Evolutionary conservation across 1,140 invertebrate species (phyloP).

Genomic region (Drosophila gunungcola): DNA sequence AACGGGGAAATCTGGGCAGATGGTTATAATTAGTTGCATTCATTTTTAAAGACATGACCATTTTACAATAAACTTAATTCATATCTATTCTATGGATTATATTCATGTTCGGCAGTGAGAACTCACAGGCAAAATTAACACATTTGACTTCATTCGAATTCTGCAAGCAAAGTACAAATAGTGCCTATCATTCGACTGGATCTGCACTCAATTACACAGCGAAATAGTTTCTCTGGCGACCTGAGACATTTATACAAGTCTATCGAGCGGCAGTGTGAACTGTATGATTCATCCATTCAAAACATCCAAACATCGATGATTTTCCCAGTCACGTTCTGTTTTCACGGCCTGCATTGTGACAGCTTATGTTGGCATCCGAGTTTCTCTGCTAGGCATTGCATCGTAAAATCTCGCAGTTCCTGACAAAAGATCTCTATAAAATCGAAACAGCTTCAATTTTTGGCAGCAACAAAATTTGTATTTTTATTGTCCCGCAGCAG

Average conservation of each 20-base stretch:
- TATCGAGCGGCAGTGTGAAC: conserved; percentile 26
- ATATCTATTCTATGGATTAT: no score
- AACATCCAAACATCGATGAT: conserved; percentile 15
- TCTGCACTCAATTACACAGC: conserved; percentile 22
- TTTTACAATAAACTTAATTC: no score
- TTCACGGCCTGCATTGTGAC: conserved; percentile 30
- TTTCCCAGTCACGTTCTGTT: conserved; percentile 59
- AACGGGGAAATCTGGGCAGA: no score
- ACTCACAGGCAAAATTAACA: neutral
- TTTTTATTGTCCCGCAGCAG: conserved; percentile 61
- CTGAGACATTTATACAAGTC: conserved; percentile 30
- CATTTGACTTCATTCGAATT: conserved; percentile 2
- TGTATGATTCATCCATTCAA: conserved; percentile 30
- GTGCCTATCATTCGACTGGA: conserved; percentile 14
- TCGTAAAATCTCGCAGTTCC: conserved; percentile 53
- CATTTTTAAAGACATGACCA: no score
- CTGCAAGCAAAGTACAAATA: neutral
- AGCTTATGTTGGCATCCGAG: conserved; percentile 45
- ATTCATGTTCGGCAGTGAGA: no score
- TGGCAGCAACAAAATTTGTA: conserved; percentile 69
- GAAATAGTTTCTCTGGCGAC: conserved; percentile 30
- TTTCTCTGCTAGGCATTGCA: conserved; percentile 56
- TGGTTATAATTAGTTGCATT: no score
- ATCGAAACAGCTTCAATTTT: conserved; percentile 68
- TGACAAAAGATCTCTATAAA: conserved; percentile 63